phyloP scores from a whole-genome alignment of 1,140 invertebrate genomes.

The Sycophila sp. region DNA sequence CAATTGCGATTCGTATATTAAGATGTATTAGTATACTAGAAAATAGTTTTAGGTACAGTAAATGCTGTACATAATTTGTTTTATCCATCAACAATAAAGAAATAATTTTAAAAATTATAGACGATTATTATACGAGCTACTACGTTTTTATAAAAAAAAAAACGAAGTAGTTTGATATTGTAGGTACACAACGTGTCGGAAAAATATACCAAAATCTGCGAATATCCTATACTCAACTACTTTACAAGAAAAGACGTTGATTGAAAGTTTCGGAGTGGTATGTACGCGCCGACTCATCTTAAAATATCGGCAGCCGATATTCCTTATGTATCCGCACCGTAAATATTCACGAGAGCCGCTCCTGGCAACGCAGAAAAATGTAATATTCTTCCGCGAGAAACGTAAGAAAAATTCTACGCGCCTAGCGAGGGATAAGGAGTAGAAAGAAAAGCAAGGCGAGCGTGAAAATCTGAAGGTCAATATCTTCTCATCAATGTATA shows the following conservation, averaged over 20 bases:
- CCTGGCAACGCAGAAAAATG: background rate
- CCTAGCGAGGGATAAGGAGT: background rate
- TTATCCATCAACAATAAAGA: too few species aligned
- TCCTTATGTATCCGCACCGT: background rate
- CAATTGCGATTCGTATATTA: too few species aligned
- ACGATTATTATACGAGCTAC: too few species aligned
- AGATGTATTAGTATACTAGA: too few species aligned
- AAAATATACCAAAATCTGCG: background rate
- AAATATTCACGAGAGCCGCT: conserved; percentile 6
- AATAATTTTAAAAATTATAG: too few species aligned
- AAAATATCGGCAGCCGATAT: conserved; percentile 10
- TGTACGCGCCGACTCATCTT: background rate
- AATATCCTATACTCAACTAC: background rate
- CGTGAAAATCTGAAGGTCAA: conserved; percentile 2
- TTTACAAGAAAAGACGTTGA: background rate
- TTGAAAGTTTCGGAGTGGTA: background rate
- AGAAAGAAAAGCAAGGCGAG: background rate
- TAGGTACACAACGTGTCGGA: too few species aligned
- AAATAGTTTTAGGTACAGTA: too few species aligned
- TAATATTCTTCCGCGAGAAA: background rate
- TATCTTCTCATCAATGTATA: too few species aligned
- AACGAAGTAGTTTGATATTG: too few species aligned
- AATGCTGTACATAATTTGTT: too few species aligned
- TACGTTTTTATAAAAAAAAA: too few species aligned
- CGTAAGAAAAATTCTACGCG: background rate